These are phyloP conservation scores for Melanchra persicariae DNA, from an alignment of 2,888 invertebrate species.

Conservation along the genomic window DNA sequence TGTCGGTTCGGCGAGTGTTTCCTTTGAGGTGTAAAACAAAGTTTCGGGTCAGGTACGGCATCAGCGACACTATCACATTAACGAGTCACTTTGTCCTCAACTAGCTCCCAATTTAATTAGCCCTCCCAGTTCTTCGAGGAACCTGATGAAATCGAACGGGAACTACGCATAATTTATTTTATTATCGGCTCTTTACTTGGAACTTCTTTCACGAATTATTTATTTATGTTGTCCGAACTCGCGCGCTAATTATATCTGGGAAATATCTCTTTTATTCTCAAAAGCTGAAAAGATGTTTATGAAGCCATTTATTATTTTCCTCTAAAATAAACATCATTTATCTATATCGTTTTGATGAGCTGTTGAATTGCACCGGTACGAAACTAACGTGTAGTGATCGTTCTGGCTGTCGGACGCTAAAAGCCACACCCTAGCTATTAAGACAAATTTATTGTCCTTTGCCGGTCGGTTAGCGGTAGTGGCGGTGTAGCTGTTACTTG, in stretches of 20 bases:
- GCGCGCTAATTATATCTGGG: not conserved
- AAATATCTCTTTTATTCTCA: slow-evolving; percentile 6
- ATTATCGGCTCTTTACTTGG: slow-evolving; percentile 34
- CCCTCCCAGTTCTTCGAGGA: slow-evolving; percentile 66
- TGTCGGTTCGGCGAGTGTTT: slow-evolving; percentile 68
- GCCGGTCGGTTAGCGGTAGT: slow-evolving; percentile 57
- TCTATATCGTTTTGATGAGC: slow-evolving; percentile 33
- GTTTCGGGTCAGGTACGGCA: slow-evolving; percentile 80
- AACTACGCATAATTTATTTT: slow-evolving; percentile 45
- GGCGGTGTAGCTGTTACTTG: slow-evolving; percentile 56
- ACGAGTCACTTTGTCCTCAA: slow-evolving; percentile 80
- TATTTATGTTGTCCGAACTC: not conserved
- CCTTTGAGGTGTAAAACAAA: slow-evolving; percentile 76
- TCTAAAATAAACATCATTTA: not conserved
- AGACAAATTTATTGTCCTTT: slow-evolving; percentile 62
- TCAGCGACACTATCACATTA: slow-evolving; percentile 83
- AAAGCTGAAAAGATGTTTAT: not conserved
- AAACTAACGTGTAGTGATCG: slow-evolving; percentile 38
- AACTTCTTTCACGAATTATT: slow-evolving; percentile 23
- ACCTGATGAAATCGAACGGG: slow-evolving; percentile 43
- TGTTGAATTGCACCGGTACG: slow-evolving; percentile 38
- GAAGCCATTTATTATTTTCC: not conserved
- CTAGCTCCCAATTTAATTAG: slow-evolving; percentile 83
- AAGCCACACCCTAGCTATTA: slow-evolving; percentile 63
- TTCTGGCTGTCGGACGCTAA: slow-evolving; percentile 46